Evolutionary conservation across 2,113 vertebrate species (phyloP).

Genomic region (Leucopternis melanops): DNA sequence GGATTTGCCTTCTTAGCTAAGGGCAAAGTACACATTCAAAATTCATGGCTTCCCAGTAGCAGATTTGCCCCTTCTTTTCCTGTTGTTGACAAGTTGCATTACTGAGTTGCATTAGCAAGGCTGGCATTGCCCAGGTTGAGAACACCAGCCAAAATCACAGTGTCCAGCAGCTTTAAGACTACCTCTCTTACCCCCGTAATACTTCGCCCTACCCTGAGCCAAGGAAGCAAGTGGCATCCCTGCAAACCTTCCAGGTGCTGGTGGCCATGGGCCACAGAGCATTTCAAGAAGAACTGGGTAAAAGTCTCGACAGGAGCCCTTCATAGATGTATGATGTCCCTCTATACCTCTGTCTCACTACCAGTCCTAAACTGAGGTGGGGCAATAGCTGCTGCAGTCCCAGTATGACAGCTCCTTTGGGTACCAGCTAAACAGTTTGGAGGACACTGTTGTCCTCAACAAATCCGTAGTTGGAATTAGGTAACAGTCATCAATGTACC

Average conservation of each 20-base stretch:
- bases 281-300: not conserved
- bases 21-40: not conserved
- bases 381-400: not conserved
- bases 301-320: not conserved
- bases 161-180: not conserved
- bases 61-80: not conserved
- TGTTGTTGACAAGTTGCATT: not conserved
- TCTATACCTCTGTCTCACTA: not conserved
- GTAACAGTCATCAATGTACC: not conserved
- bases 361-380: not conserved
- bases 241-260: not conserved
- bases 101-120: not conserved
- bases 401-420: not conserved
- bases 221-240: not conserved
- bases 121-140: not conserved
- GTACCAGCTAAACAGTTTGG: not conserved
- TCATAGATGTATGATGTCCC: fast-evolving
- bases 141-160: not conserved
- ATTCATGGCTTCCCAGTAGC: not conserved
- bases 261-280: not conserved
- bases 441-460: not conserved
- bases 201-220: not conserved
- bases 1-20: not conserved
- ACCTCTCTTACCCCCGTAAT: not conserved
- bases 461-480: not conserved